phyloP scores from a whole-genome alignment of 2,113 vertebrate species.

The Holacanthus passer region DNA sequence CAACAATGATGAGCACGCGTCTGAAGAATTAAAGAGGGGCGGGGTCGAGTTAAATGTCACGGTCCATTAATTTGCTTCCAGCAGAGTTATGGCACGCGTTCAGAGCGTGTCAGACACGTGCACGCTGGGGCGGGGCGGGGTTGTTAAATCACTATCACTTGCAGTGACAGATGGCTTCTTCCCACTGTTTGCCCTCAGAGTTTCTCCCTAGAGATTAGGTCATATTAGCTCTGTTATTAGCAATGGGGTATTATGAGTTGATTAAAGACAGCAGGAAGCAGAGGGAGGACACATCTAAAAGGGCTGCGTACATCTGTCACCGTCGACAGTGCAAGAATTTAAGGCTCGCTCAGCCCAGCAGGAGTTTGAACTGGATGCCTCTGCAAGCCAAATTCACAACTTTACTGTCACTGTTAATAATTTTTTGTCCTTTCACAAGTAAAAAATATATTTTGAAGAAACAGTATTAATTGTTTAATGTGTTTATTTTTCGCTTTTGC shows the following conservation, averaged over 20 bases:
- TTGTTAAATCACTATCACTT: slow-evolving; percentile 69
- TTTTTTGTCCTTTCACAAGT: not conserved
- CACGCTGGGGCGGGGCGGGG: slow-evolving; percentile 22
- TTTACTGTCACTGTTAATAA: not conserved
- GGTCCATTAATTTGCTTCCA: slow-evolving; percentile 74
- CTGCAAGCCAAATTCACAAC: slow-evolving; percentile 9
- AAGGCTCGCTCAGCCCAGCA: not conserved
- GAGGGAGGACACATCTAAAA: slow-evolving; percentile 38
- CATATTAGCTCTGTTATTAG: slow-evolving; percentile 69
- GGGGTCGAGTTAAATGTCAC: slow-evolving; percentile 67
- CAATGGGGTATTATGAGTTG: slow-evolving; percentile 58
- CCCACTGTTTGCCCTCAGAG: slow-evolving; percentile 45
- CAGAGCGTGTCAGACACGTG: slow-evolving; percentile 66
- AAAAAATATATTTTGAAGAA: not conserved
- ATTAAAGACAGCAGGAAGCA: slow-evolving; percentile 64
- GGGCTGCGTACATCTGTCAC: slow-evolving; percentile 57
- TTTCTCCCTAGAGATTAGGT: slow-evolving; percentile 70
- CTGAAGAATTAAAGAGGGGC: slow-evolving; percentile 49
- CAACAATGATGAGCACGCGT: slow-evolving; percentile 76
- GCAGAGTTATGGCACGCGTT: slow-evolving; percentile 66
- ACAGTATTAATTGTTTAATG: not conserved
- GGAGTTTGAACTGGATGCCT: slow-evolving; percentile 24
- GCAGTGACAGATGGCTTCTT: slow-evolving; percentile 80
- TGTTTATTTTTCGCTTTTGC: not conserved
- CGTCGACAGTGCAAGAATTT: slow-evolving; percentile 32